A percentile compares a stretch with the other conserved stretches of the same genome.
These are phyloP conservation scores for Cephalopterus ornatus DNA, from an alignment of 2,113 vertebrate genomes.

Conservation along the genomic window DNA sequence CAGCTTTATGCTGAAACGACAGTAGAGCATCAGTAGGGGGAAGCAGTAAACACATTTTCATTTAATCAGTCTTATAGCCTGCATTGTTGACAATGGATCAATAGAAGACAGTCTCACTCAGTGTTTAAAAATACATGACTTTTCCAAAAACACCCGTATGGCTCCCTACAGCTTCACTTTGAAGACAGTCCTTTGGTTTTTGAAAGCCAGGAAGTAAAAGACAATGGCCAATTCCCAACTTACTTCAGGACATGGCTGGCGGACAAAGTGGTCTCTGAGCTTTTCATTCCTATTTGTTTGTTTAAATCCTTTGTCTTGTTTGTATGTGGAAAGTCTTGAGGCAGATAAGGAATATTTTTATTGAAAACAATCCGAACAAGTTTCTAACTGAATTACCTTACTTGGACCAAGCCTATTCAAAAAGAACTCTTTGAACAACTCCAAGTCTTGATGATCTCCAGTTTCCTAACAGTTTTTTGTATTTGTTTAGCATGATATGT, in stretches of 20 bases:
- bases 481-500: not conserved
- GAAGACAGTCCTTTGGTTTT: not conserved
- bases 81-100: not conserved
- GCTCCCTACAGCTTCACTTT: slow-evolving; percentile 36
- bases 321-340: not conserved
- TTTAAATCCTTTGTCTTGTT: not conserved
- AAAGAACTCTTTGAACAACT: not conserved
- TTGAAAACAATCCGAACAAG: not conserved
- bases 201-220: slow-evolving; percentile 23
- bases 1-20: not conserved
- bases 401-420: not conserved
- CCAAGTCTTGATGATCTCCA: not conserved
- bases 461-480: not conserved
- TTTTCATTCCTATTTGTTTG: not conserved
- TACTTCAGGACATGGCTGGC: not conserved
- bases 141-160: not conserved
- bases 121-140: not conserved
- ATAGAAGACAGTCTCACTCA: not conserved
- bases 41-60: not conserved
- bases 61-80: not conserved
- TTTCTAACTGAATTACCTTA: not conserved
- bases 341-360: slow-evolving; percentile 21
- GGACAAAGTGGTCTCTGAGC: not conserved
- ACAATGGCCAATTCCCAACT: slow-evolving; percentile 18
- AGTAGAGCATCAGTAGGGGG: not conserved